Evolutionary conservation across 92 coral and sea anemone genomes (phyloP), one percentile per base, ranked within the genome.

Genomic region (Bergia sp.): DNA sequence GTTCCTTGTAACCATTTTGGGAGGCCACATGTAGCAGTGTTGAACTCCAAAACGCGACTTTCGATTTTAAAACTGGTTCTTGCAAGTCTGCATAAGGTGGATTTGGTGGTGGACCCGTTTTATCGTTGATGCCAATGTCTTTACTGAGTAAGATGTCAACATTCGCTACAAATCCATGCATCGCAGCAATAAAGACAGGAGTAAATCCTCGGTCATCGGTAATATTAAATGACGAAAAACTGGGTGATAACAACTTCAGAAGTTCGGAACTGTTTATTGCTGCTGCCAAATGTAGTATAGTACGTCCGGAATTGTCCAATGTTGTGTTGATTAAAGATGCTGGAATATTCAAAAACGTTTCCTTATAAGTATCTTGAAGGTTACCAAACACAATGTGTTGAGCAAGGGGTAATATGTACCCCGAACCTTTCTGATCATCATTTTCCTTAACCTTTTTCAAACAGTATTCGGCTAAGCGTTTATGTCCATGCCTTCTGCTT

Each of bases 111-210:
- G 80, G 73, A 16, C 86, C 71, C 7, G 90, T 88, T 76, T 77
- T 85, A 15, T 85, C 89, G 55, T 90, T 90, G 0, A 93, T 50
- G 37, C 82, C 81, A 9, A 93, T 94, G 21, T 96, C 94, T 73
- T 40, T 78, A 5, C 47, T 78, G n/a, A 95, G 90, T 49, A 91
- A 85, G 0, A 90, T 73, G 15, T 85, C 77, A 21, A 95, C n/a
- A 23, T 90, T 91, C 23, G 77, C 85, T 3, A 93, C 82, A 37
- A 73, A 80, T 2, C 98, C 94, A 49, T 90, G 85, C 37, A 82
- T 86, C 57, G 94, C 96, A 21, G 97, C 92, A 11, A 89, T 49
- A 71, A 89, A 78, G 42, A 95, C 97, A 23, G 97, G 94, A 23
- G 98, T 95, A 38, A 88, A 79, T 23, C 93, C 92, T 5, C 75